A percentile compares a stretch with the other conserved stretches of the same genome.
Evolutionary conservation across 2,797 vertebrate genomes (phyloP).

Genomic region (Lemur catta): DNA sequence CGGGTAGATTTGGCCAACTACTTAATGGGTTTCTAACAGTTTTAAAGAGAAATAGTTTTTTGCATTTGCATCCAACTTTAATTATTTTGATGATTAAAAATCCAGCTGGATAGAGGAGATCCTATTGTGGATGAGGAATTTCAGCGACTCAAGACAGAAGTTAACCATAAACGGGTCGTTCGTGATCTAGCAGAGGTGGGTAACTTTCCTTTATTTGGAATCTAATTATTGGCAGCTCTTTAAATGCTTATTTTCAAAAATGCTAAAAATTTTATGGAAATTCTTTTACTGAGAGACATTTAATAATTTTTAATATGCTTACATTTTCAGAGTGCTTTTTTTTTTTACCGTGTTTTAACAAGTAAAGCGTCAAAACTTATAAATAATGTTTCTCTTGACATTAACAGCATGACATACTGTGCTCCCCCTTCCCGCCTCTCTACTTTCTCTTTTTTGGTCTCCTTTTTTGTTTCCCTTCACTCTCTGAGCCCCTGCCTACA

Average conservation of each 20-base stretch:
- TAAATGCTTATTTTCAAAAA: background rate
- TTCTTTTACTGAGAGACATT: background rate
- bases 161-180: slow-evolving; percentile 81
- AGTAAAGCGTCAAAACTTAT: background rate
- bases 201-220: slow-evolving; percentile 35
- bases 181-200: slow-evolving; percentile 86
- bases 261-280: background rate
- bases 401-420: background rate
- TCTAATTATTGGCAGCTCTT: background rate
- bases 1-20: background rate
- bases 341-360: background rate
- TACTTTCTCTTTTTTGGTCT: background rate
- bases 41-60: slow-evolving; percentile 16
- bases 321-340: background rate
- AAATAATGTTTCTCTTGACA: background rate
- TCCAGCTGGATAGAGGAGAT: slow-evolving; percentile 85
- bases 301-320: background rate
- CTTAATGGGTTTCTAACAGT: background rate
- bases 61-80: slow-evolving; percentile 12
- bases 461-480: background rate
- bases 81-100: slow-evolving; percentile 62
- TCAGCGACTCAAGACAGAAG: slow-evolving; percentile 75
- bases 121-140: slow-evolving; percentile 81
- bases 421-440: background rate
- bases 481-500: background rate